These are phyloP conservation scores for Graptemys geographica DNA, from an alignment of 2,797 vertebrate species.

Conservation along the genomic window DNA sequence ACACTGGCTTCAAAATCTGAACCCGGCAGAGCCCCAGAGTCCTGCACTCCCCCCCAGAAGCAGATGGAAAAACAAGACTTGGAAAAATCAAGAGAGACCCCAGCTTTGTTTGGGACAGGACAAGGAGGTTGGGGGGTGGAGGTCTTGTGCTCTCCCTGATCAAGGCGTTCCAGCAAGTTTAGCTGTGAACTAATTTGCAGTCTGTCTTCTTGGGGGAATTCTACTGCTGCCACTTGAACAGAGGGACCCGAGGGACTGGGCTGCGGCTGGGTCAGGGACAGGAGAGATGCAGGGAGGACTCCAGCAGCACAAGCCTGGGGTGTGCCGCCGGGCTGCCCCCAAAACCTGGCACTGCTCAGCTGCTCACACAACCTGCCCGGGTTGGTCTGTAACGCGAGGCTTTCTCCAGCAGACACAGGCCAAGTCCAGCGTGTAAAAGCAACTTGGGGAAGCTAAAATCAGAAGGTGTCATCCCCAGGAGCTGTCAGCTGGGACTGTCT, in stretches of 20 bases:
- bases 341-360: neutral
- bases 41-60: neutral
- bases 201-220: neutral
- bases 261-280: neutral
- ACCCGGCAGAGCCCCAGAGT: neutral
- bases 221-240: fast-evolving
- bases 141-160: too few relatives aligned
- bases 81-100: neutral
- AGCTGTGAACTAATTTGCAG: fast-evolving
- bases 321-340: neutral
- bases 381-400: fast-evolving
- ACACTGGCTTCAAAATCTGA: neutral
- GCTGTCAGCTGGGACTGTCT: neutral
- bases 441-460: neutral
- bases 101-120: neutral
- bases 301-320: neutral
- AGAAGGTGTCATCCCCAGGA: neutral
- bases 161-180: neutral
- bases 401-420: neutral
- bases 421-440: neutral
- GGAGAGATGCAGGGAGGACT: neutral
- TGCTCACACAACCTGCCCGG: neutral
- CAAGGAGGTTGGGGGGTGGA: fast-evolving
- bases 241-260: neutral
- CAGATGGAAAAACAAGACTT: neutral